phyloP scores from a whole-genome alignment of 2,113 vertebrate genomes.

The Haliaeetus leucogaster region DNA sequence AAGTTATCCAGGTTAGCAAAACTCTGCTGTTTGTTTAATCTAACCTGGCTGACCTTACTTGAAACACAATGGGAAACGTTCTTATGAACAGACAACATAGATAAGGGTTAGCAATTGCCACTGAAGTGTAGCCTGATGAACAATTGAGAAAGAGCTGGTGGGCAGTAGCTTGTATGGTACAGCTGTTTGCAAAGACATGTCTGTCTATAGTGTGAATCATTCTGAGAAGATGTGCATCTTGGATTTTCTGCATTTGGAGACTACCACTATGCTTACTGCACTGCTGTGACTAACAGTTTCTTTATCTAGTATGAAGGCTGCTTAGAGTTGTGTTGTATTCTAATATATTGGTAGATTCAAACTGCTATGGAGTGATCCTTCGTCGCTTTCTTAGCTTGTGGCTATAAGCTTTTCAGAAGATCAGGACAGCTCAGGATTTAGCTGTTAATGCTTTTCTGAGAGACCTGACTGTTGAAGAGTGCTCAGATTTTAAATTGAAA shows the following conservation, averaged over 20 bases:
- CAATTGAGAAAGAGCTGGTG: neutral
- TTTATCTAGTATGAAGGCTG: neutral
- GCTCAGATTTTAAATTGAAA: slow-evolving; percentile 69
- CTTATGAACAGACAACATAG: neutral
- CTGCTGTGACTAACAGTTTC: neutral
- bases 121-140: neutral
- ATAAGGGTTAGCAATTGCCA: neutral
- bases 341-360: neutral
- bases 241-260: neutral
- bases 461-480: neutral
- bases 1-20: neutral
- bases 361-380: neutral
- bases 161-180: neutral
- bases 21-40: neutral
- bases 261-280: neutral
- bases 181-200: neutral
- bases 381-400: neutral
- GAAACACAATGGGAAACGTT: neutral
- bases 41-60: neutral
- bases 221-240: neutral
- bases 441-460: neutral
- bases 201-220: neutral
- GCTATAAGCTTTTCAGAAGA: neutral
- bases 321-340: neutral
- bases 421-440: neutral